Evolutionary conservation across 1,140 invertebrate genomes (phyloP), one percentile per base, ranked within the genome.

Genomic region (Bombus sylvicola): DNA sequence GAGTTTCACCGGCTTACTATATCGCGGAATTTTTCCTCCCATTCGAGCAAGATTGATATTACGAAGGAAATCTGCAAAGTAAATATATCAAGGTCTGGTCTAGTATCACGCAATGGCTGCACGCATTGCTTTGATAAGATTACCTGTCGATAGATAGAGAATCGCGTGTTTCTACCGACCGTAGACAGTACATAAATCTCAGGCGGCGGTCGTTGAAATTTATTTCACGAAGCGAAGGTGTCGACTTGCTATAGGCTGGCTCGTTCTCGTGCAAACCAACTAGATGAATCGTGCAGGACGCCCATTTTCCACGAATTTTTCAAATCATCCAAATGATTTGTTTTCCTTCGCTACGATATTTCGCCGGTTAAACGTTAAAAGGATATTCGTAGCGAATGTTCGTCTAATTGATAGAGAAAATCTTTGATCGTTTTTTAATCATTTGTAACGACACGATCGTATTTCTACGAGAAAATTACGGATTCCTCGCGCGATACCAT

Each of bases 71-170:
- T 76, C 59, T 53, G 18, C 41, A 53, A 43, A 66, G 25, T 53
- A 31, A 72, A 76, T 83, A 62, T 83, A 83, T 76, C 81, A 68
- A 76, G 81, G 25, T 59, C 13, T 73, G 59, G 31, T 6, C n/a
- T 37, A 13, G 41, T 82, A 75, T 74, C 59, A 37, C 41, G 72
- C 81, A 66, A 75, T 13, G 72, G 43, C 43, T 68, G 72, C 66
- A 47, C 59, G 81, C 57, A 47, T 9, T 22, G 59, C 41, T 15
- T 34, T 83, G 81, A 83, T 83, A 83, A 83, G 81, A 83, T 83
- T 83, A 53, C 72, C 72, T 83, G 81, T 68, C 81, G 81, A 83
- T 83, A 66, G 81, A 83, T 68, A 25, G 72, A 28, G 41, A 76
- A 83, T 83, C 41, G 81, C 81, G 81, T 76, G 81, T 39, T 53